phyloP scores from a whole-genome alignment of 1,140 invertebrate genomes.

The Rhizoglyphus robini region DNA sequence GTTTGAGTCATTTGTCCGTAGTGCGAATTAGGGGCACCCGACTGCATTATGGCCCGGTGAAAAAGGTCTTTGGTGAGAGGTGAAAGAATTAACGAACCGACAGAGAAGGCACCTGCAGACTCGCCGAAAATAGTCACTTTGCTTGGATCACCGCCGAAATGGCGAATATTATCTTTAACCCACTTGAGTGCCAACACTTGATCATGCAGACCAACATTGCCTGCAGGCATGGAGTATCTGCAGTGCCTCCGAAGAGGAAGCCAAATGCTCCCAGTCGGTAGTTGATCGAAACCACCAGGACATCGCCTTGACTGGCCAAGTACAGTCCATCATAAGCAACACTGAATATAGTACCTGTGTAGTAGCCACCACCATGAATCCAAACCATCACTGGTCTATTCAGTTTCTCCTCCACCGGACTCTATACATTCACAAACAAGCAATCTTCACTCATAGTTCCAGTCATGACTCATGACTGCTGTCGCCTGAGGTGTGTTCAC shows the following conservation, averaged over 20 bases:
- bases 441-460: constrained; percentile 6
- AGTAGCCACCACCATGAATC: constrained; percentile 44
- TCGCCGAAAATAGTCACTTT: constrained; percentile 92
- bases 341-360: constrained; percentile 31
- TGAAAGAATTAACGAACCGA: constrained; percentile 19
- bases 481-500: too few species aligned
- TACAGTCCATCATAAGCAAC: constrained; percentile 49
- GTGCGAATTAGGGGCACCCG: not conserved
- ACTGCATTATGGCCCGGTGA: not conserved
- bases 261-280: constrained; percentile 49
- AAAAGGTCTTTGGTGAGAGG: constrained; percentile 16
- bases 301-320: constrained; percentile 58
- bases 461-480: too few species aligned
- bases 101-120: constrained; percentile 69
- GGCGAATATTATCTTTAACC: constrained; percentile 79
- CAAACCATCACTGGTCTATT: constrained; percentile 38
- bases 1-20: not conserved
- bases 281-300: constrained; percentile 36
- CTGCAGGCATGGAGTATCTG: constrained; percentile 81
- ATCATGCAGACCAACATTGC: constrained; percentile 86
- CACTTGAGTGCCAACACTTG: constrained; percentile 84
- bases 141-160: constrained; percentile 83
- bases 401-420: not conserved
- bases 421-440: constrained; percentile 14
- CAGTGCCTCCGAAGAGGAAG: constrained; percentile 53